A percentile compares a stretch with the other conserved stretches of the same genome.
Evolutionary conservation across 2,797 vertebrate species (phyloP).

Genomic region (Rhinophrynus dorsalis): DNA sequence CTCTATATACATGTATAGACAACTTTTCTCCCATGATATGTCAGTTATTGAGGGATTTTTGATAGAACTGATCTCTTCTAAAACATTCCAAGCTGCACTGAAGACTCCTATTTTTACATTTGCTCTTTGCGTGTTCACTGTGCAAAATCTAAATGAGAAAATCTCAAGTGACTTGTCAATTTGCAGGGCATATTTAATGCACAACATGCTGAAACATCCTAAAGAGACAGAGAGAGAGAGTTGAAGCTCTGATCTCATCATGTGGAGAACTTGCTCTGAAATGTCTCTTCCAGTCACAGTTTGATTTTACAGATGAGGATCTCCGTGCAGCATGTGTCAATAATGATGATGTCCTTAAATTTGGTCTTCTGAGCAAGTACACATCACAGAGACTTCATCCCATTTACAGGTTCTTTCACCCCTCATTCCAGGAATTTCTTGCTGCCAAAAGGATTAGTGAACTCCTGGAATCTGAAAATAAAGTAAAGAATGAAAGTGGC

Average conservation of each 20-base stretch:
- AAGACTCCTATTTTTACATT: slow-evolving; percentile 42
- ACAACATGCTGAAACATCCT: slow-evolving; percentile 1
- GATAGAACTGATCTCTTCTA: neutral
- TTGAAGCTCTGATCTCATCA: slow-evolving; percentile 35
- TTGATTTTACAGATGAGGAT: slow-evolving; percentile 53
- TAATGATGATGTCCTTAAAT: slow-evolving; percentile 42
- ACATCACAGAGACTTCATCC: slow-evolving; percentile 58
- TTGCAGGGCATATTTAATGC: slow-evolving; percentile 34
- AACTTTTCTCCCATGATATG: slow-evolving; percentile 40
- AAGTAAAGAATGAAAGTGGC: slow-evolving; percentile 47
- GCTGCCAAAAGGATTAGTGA: slow-evolving; percentile 51
- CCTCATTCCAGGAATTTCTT: slow-evolving; percentile 60
- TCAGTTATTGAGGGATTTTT: slow-evolving; percentile 14
- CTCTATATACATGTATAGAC: slow-evolving; percentile 46
- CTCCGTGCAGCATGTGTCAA: slow-evolving; percentile 48
- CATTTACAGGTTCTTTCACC: slow-evolving; percentile 54
- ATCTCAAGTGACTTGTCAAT: neutral
- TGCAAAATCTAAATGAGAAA: slow-evolving; percentile 22
- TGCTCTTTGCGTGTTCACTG: slow-evolving; percentile 22
- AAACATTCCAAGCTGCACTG: slow-evolving; percentile 20
- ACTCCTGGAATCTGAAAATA: slow-evolving; percentile 51
- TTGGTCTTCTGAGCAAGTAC: slow-evolving; percentile 56
- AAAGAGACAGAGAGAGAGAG: neutral
- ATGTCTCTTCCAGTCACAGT: slow-evolving; percentile 50
- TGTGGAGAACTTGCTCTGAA: slow-evolving; percentile 56